Evolutionary conservation across 1,140 invertebrate species (phyloP).

Genomic region (Ceratosolen fusciceps): DNA sequence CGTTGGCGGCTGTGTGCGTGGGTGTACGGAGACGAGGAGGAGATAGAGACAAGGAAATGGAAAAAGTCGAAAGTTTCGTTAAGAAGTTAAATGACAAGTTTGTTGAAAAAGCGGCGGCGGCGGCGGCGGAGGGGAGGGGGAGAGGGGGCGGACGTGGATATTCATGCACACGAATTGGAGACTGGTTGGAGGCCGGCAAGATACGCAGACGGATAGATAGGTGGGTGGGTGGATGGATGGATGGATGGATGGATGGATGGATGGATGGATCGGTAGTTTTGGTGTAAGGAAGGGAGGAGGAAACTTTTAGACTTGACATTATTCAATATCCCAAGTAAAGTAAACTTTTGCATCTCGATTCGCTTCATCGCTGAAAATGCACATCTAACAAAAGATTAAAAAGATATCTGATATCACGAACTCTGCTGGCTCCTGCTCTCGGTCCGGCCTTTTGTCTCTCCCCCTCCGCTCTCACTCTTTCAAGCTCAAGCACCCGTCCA

Average conservation of each 20-base stretch:
- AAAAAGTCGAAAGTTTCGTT: conserved; percentile 6
- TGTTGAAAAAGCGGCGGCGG: background rate
- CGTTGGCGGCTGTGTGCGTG: too few relatives aligned
- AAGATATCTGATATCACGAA: conserved; percentile 22
- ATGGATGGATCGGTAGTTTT: too few relatives aligned
- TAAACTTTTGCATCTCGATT: conserved; percentile 28
- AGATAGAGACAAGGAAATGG: background rate
- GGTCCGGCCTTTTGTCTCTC: background rate
- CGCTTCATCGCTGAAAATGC: conserved; percentile 25
- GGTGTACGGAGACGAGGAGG: too few relatives aligned
- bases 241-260: background rate
- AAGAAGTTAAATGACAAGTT: conserved; percentile 46
- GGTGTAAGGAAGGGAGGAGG: background rate
- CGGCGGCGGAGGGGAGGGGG: background rate
- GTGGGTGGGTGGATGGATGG: too few relatives aligned
- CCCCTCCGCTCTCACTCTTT: too few relatives aligned
- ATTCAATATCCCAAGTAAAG: conserved; percentile 41
- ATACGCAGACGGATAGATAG: too few relatives aligned
- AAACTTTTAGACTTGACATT: conserved; percentile 42
- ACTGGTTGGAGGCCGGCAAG: background rate
- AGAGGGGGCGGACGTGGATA: conserved; percentile 11
- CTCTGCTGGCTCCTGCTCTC: background rate
- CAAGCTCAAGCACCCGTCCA: too few relatives aligned
- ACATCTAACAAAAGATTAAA: conserved; percentile 38
- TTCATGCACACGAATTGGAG: conserved; percentile 34